Evolutionary conservation across 2,888 invertebrate species (phyloP), one percentile per base, ranked within the genome.

Genomic region (Aphidius colemani): DNA sequence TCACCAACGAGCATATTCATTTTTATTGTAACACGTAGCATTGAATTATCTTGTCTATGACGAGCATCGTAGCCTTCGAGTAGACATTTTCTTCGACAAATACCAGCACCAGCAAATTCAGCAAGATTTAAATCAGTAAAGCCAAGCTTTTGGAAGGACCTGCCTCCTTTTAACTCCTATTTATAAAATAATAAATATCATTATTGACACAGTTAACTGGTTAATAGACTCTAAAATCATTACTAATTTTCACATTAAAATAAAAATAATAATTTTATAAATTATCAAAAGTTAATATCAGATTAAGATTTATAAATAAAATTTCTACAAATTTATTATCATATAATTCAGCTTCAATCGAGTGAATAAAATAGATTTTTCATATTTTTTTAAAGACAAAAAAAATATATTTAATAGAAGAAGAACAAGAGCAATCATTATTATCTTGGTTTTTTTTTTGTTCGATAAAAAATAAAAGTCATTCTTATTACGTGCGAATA

Each of bases 41-140:
- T 95, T 71, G 97, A 96, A 86, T 98, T 98, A 85, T 98, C 98
- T 83, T 96, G 95, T 61, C 98, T 87, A 79, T 94, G 93, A 70
- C 93, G 88, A 69, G 91, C 88, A 84, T 96, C 96, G 85, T 98
- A 98, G 13, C 97, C 98, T 85, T 98, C 97, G 68, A 98, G 87
- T 69, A 98, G 88, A 83, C 94, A 97, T 75, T 94, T 90, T 70
- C 94, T 88, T 74, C 90, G 89, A 65, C 91, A 90, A 76, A 91
- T 87, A 49, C 97, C 98, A 49, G 95, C 91, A 69, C 96, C 98
- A 63, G 98, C 98, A 84, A 94, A 94, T 85, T 98, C 96, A 65
- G 98, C 95, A 80, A 98, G 88, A 86, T 99, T 98, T 77, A 98
- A 87, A 85, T 98, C 97, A 75, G 94, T 96, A 87, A 96, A 98